phyloP scores from a whole-genome alignment of 2,797 vertebrate genomes.

The Enteromius trimaculatus region DNA sequence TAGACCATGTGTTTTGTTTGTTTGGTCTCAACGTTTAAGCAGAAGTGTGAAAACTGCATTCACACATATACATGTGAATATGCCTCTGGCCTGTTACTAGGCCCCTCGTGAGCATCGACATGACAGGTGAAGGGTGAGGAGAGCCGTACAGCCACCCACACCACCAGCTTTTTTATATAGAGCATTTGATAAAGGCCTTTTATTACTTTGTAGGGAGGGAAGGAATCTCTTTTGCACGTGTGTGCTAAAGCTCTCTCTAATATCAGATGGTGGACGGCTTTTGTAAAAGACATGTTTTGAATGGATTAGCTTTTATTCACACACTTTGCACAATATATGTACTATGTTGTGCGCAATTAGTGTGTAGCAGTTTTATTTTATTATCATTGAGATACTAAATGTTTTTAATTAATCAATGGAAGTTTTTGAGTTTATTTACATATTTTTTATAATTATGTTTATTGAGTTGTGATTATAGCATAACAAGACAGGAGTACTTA shows the following conservation, averaged over 20 bases:
- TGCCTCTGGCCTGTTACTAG: neutral
- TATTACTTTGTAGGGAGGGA: neutral
- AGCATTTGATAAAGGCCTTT: conserved; percentile 9
- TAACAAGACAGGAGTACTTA: neutral
- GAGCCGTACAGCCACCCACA: neutral
- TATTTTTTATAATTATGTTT: neutral
- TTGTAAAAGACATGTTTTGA: neutral
- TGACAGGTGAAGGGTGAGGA: neutral
- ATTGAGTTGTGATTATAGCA: neutral
- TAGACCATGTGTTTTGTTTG: neutral
- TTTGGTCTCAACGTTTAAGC: neutral
- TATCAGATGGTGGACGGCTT: neutral
- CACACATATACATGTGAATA: neutral
- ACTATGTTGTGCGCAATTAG: neutral
- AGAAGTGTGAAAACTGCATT: neutral
- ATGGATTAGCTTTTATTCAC: neutral
- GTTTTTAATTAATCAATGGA: neutral
- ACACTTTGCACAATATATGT: neutral
- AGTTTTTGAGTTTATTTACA: neutral
- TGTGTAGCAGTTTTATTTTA: neutral
- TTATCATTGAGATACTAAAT: neutral
- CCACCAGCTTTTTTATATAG: neutral
- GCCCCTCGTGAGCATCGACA: neutral
- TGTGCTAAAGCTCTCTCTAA: neutral
- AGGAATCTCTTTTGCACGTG: neutral